Conservation (phyloP, 2,888 invertebrate genomes). For the Hipparchia semele region DNA sequence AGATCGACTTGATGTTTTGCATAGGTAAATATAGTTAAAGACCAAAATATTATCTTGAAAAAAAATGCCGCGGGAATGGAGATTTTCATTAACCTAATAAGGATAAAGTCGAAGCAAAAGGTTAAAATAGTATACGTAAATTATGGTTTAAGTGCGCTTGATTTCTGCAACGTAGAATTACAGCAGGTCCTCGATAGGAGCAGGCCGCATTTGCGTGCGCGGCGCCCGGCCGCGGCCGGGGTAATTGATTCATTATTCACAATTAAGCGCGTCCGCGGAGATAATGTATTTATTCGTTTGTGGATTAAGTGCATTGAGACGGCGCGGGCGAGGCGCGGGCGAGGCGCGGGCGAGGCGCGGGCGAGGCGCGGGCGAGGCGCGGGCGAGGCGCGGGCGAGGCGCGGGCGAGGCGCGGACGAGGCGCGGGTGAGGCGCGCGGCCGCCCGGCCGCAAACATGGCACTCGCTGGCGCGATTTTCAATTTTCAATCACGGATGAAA, state of each 20-base stretch:
- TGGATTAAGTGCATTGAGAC: constrained; percentile 2
- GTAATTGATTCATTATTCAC: constrained; percentile 26
- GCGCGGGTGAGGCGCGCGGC: too few species aligned
- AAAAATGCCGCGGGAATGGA: too few species aligned
- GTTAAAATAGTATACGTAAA: too few species aligned
- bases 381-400: background rate
- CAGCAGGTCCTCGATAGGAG: background rate
- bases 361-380: too few species aligned
- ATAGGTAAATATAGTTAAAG: too few species aligned
- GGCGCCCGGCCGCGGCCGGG: constrained; percentile 7
- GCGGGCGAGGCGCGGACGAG: background rate
- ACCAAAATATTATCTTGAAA: too few species aligned
- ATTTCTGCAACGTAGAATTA: background rate
- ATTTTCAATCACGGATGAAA: too few species aligned
- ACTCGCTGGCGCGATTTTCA: background rate
- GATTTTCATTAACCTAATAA: too few species aligned
- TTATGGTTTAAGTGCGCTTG: background rate
- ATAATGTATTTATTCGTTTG: background rate
- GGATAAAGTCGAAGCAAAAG: too few species aligned
- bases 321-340: background rate
- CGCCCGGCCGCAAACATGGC: background rate
- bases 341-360: background rate
- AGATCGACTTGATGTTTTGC: too few species aligned
- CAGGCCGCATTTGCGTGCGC: background rate
- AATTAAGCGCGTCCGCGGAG: constrained; percentile 6